Conservation (phyloP, 2,797 vertebrate genomes). For the Sparus aurata region DNA sequence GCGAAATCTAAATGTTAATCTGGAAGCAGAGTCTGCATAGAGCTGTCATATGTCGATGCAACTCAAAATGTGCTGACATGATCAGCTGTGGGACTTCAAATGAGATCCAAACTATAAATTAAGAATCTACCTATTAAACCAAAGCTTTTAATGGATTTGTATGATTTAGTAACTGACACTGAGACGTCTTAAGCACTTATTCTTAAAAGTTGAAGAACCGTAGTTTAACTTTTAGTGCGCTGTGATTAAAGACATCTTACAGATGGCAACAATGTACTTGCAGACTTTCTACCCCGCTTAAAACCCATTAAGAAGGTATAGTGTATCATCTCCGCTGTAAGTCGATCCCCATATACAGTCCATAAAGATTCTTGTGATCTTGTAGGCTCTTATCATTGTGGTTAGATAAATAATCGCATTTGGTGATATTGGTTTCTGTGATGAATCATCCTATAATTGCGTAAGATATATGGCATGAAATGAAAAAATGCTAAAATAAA, state of each 20-base stretch:
- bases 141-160: background rate
- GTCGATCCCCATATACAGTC: background rate
- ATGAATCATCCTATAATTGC: background rate
- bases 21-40: background rate
- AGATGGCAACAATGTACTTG: background rate
- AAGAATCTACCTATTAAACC: background rate
- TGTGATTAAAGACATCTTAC: too few relatives aligned
- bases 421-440: background rate
- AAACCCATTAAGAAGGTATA: background rate
- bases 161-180: background rate
- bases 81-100: conserved; percentile 16
- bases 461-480: background rate
- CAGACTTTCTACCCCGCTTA: background rate
- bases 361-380: background rate
- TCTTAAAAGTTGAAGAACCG: background rate
- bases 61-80: background rate
- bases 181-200: background rate
- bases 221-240: background rate
- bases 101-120: background rate
- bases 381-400: background rate
- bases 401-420: background rate
- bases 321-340: background rate
- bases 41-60: conserved; percentile 5
- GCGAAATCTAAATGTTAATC: conserved; percentile 36
- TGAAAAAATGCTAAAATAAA: background rate